Conservation (phyloP, 37 sponge, comb jelly and placozoan species). For the Mnemiopsis leidyi region DNA sequence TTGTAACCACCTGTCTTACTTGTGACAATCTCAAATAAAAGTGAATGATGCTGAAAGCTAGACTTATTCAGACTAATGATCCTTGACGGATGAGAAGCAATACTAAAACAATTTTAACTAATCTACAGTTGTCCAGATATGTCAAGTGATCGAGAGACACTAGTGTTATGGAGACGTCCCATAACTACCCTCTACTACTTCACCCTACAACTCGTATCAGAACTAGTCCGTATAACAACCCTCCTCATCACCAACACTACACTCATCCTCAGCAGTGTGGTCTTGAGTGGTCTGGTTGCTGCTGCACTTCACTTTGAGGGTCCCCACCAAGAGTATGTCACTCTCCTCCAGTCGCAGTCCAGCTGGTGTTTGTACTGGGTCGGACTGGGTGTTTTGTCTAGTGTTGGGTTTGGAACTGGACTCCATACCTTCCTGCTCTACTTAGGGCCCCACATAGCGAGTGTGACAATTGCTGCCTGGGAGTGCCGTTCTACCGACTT, state of each 20-base stretch:
- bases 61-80: no score
- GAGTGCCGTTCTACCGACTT: constrained; percentile 91
- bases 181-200: constrained; percentile 78
- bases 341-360: constrained; percentile 63
- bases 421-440: constrained; percentile 97
- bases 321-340: constrained; percentile 71
- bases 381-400: constrained; percentile 92
- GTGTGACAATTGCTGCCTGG: constrained; percentile 97
- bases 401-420: constrained; percentile 94
- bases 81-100: no score
- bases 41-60: no score
- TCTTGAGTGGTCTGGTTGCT: neutral
- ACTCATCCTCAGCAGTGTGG: neutral
- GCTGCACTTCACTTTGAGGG: neutral
- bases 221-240: constrained; percentile 61
- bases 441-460: constrained; percentile 98
- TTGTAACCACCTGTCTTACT: no score
- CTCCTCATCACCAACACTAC: constrained; percentile 17
- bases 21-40: no score
- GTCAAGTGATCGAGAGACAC: constrained; percentile 63
- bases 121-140: neutral
- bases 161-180: constrained; percentile 90
- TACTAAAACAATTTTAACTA: no score
- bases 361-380: constrained; percentile 92
- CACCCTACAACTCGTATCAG: constrained; percentile 71